These are phyloP conservation scores for Morone saxatilis DNA, from an alignment of 2,113 vertebrate genomes.

Conservation along the genomic window DNA sequence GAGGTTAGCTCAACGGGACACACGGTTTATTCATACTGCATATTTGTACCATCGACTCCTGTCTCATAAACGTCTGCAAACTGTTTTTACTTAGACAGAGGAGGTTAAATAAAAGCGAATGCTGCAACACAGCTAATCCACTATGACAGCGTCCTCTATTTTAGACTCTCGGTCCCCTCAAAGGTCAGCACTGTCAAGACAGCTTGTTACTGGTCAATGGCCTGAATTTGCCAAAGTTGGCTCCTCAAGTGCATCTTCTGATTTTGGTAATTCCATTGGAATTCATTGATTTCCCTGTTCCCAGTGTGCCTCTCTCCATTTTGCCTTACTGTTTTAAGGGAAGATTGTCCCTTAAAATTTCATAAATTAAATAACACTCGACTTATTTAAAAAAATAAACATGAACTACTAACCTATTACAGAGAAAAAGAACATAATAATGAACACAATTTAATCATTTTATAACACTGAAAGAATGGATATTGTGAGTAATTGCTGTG, in stretches of 20 bases:
- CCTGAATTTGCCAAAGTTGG: neutral
- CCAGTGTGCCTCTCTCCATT: neutral
- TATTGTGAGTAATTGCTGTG: neutral
- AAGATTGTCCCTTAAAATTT: neutral
- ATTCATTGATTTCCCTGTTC: too few relatives aligned
- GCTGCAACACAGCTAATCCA: too few relatives aligned
- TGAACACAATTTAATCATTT: neutral
- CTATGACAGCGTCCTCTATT: neutral
- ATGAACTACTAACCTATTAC: neutral
- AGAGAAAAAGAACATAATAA: neutral
- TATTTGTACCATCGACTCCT: too few relatives aligned
- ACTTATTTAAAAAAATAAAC: neutral
- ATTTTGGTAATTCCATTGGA: too few relatives aligned
- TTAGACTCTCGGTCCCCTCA: neutral
- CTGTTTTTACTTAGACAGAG: too few relatives aligned
- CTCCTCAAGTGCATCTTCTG: neutral
- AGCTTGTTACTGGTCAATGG: neutral
- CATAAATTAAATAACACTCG: neutral
- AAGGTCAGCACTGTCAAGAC: neutral
- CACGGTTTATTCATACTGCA: too few relatives aligned
- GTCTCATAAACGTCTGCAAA: too few relatives aligned
- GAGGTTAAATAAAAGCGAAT: too few relatives aligned
- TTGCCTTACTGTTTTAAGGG: neutral
- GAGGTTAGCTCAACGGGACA: too few relatives aligned
- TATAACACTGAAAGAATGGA: neutral